phyloP scores from a whole-genome alignment of 2,113 vertebrate genomes.

The Aix galericulata region DNA sequence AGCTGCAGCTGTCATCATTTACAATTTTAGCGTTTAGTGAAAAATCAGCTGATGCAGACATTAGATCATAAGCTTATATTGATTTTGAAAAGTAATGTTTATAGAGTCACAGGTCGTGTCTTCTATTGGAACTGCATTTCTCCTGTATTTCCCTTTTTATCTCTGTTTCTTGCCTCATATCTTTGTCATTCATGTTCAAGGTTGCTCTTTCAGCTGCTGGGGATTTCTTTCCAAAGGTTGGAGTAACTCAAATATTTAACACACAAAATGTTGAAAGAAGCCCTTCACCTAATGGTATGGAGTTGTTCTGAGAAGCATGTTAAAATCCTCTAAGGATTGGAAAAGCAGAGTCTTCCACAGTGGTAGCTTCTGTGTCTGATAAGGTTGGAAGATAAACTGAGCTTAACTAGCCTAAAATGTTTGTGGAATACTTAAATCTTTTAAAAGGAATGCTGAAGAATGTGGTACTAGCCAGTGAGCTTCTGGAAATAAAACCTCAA shows the following conservation, averaged over 20 bases:
- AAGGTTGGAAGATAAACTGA: neutral
- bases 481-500: neutral
- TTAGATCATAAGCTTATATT: slow-evolving; percentile 17
- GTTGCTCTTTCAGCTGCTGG: slow-evolving; percentile 24
- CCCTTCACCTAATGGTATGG: neutral
- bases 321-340: neutral
- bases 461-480: neutral
- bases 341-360: neutral
- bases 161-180: slow-evolving; percentile 5
- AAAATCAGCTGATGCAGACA: slow-evolving; percentile 41
- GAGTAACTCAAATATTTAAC: neutral
- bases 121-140: slow-evolving; percentile 27
- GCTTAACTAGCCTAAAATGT: neutral
- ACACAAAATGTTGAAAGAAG: neutral
- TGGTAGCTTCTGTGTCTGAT: neutral
- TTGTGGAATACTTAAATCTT: neutral
- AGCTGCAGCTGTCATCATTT: slow-evolving; percentile 34
- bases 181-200: neutral
- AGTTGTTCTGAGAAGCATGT: neutral
- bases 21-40: neutral
- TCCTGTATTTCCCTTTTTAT: neutral
- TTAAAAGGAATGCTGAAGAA: neutral
- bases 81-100: neutral
- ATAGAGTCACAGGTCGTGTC: neutral
- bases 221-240: slow-evolving; percentile 31